phyloP scores from a whole-genome alignment of 2,888 invertebrate species.

The Nipponacmea schrenckii region DNA sequence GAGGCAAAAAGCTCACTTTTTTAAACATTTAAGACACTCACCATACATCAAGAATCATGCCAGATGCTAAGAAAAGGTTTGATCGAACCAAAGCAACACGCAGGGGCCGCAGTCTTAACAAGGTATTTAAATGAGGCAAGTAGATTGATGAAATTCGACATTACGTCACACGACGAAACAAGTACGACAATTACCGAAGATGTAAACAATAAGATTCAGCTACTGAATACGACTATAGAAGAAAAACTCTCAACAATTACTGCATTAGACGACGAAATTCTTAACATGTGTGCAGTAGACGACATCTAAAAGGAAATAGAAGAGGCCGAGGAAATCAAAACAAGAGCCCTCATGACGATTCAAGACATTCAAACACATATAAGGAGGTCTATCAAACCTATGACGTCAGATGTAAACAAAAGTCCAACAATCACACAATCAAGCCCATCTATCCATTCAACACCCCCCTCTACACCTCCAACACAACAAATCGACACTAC shows the following conservation, averaged over 20 bases:
- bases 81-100: not conserved
- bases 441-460: not conserved
- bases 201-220: no score
- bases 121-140: not conserved
- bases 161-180: not conserved
- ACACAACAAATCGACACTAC: not conserved
- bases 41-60: not conserved
- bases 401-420: not conserved
- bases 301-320: not conserved
- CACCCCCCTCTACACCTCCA: not conserved
- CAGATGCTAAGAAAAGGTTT: not conserved
- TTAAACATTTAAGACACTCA: no score
- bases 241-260: no score
- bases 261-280: no score
- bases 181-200: no score
- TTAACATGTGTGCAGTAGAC: not conserved
- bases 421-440: not conserved
- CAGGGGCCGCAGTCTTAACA: not conserved
- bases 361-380: not conserved
- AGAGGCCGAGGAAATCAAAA: no score
- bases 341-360: no score
- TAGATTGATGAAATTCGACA: not conserved
- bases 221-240: no score
- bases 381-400: not conserved
- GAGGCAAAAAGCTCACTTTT: no score